These are phyloP conservation scores for Anastrepha ludens DNA, from an alignment of 1,140 invertebrate species.

Conservation along the genomic window DNA sequence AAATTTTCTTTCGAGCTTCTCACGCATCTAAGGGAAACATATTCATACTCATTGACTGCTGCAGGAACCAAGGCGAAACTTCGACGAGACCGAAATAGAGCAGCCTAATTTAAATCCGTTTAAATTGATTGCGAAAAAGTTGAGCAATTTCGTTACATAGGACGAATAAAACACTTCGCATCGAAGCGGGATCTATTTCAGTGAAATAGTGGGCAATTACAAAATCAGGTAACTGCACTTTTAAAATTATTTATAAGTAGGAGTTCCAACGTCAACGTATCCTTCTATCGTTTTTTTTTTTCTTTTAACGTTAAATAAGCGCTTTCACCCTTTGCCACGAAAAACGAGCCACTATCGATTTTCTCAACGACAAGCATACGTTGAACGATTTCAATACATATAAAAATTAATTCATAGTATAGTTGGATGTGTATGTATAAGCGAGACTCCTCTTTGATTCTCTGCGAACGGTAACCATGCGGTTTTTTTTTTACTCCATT, in stretches of 20 bases:
- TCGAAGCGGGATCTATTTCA: slow-evolving; percentile 44
- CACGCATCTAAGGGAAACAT: not conserved
- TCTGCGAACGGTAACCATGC: not conserved
- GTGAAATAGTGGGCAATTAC: slow-evolving; percentile 27
- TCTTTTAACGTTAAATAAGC: not conserved
- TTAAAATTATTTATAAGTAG: slow-evolving; percentile 10
- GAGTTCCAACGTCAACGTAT: not conserved
- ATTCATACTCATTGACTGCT: not conserved
- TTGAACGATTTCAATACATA: slow-evolving; percentile 1
- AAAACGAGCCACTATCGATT: slow-evolving; percentile 42
- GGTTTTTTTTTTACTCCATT: slow-evolving; percentile 11
- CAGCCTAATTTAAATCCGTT: not conserved
- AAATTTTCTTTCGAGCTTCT: slow-evolving; percentile 43
- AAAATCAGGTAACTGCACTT: slow-evolving; percentile 17
- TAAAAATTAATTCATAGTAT: not conserved
- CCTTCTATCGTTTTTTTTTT: not conserved
- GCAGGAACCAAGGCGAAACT: not conserved
- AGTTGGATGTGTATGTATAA: not conserved
- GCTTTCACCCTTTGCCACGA: slow-evolving; percentile 21
- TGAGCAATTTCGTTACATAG: slow-evolving; percentile 21
- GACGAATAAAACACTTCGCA: slow-evolving; percentile 41
- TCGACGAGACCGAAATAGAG: not conserved
- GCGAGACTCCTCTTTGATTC: not conserved
- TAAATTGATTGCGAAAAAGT: slow-evolving; percentile 32
- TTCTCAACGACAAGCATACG: slow-evolving; percentile 17